Base-by-base conservation (phyloP, 2,888 invertebrate species). In the Urechis unicinctus region DNA sequence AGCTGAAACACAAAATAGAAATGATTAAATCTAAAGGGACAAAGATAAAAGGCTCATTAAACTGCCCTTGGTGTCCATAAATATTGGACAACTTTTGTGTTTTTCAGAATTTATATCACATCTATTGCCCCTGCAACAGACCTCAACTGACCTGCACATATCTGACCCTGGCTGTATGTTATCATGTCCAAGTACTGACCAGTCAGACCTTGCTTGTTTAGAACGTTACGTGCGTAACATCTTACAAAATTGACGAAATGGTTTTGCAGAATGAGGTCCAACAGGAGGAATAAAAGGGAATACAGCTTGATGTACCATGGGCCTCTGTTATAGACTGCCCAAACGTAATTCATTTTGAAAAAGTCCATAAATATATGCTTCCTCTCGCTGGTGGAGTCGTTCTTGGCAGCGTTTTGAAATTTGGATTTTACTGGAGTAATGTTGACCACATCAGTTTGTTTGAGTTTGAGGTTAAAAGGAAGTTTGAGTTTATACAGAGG, bases 161-260 rank as follows among this genome's bases (percentile, higher is more conserved):
- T 63, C 25, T 63, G 49, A 44, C 60, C 62, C 46, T 69, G 66
- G 48, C 69, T 66, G 50, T 63, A 49, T 22, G 61, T 63, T 30
- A 70, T 52, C 43, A 70, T 68, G 53, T 70, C 69, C 29, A 61
- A 61, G 50, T 71, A 71, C 55, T 68, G 68, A 9, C 66, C 66
- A 9, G 60, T 50, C 25, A 71, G 51, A 5, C 68, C 69, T 1
- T 44, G 46, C 13, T 36, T 53, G 43, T 68, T 68, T n/a, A 69
- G 50, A 2, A 66, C 60, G 17, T 65, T 56, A 28, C 52, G 47
- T 2, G 64, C 66, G 58, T 66, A 66, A 9, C 64, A 55, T 9
- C 63, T 52, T 1, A 66, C 55, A 56, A 69, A 67, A 46, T 67
- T 49, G 21, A 55, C 57, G 51, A 60, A 66, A 5, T 63, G 63